phyloP scores from a whole-genome alignment of 92 coral and sea anemone genomes.

The Parazoanthus atlanticus region DNA sequence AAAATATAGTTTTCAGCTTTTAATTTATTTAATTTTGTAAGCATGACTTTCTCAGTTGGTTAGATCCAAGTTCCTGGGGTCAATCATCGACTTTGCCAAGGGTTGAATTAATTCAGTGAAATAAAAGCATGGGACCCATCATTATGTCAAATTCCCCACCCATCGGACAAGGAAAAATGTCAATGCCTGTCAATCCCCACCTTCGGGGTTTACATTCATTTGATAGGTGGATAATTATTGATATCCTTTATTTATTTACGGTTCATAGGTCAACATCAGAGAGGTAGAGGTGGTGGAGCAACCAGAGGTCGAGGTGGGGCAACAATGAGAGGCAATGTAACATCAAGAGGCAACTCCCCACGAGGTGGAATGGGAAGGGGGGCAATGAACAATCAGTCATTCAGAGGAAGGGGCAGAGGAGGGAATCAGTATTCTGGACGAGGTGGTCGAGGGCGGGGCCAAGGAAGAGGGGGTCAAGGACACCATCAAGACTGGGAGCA shows the following conservation, averaged over 20 bases:
- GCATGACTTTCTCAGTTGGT: too few relatives aligned
- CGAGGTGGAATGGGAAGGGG: conserved; percentile 41
- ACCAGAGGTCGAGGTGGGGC: conserved; percentile 39
- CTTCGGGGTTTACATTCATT: not conserved
- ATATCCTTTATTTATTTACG: not conserved
- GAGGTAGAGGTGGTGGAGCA: conserved; percentile 21
- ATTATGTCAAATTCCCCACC: too few relatives aligned
- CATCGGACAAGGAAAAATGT: too few relatives aligned
- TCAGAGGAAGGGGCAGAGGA: conserved; percentile 48
- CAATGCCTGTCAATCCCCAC: too few relatives aligned
- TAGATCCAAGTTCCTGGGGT: too few relatives aligned
- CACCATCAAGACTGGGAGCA: conserved; percentile 48
- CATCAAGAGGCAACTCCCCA: conserved; percentile 17
- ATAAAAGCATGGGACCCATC: too few relatives aligned
- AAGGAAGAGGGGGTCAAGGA: conserved; percentile 36
- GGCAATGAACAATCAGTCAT: conserved; percentile 29
- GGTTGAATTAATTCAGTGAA: too few relatives aligned
- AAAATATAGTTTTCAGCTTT: too few relatives aligned
- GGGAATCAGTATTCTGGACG: conserved; percentile 51
- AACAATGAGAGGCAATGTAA: conserved; percentile 23
- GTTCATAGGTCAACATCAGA: conserved; percentile 1
- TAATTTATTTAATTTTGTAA: too few relatives aligned
- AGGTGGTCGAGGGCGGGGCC: conserved; percentile 49
- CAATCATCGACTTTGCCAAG: too few relatives aligned
- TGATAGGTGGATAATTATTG: too few relatives aligned